Base-by-base conservation (phyloP, 1,140 invertebrate species). In the Gryon sp. region DNA sequence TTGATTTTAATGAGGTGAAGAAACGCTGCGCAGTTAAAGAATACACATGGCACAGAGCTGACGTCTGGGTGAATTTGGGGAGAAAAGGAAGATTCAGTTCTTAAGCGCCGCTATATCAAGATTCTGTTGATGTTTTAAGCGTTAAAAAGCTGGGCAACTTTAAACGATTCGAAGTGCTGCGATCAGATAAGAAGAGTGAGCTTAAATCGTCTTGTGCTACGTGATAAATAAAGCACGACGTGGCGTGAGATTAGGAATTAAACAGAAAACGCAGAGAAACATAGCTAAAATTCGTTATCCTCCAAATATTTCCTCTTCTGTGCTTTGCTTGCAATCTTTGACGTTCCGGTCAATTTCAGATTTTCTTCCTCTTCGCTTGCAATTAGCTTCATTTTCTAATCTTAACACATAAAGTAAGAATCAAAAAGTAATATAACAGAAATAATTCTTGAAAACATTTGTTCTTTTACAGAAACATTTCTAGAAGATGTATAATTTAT, bases 101-200 rank as follows among this genome's bases (percentile, higher is more conserved):
- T 63, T 62, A 68, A 68, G 41, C 55, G 40, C 16, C 28, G 15
- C 48, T 53, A 41, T 80, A 76, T 80, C 72, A 76, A 65, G 76
- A 74, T 76, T 40, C 48, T 41, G 76, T 73, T 80, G 69, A 80
- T 78, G 68, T 80, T 79, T 76, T 63, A 36, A 78, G 59, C 40
- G 73, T 48, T 73, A 75, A 76, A 80, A 79, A 80, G 63, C 69
- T 50, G 40, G 66, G 60, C 43, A 46, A 76, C 43, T 78, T 80
- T 75, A 79, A 76, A 70, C 68, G 74, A 70, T 81, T 63, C 59
- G 75, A 38, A 78, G 66, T 65, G 66, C 53, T 63, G 74, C 74
- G 68, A 80, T 81, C 80, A 74, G 80, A 81, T 80, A 80, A 80
- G 72, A 65, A 70, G 74, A 22, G 22, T 20, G 32, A 66, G 73